Evolutionary conservation across 2,888 invertebrate genomes (phyloP), one percentile per base, ranked within the genome.

Genomic region (Syritta pipiens): DNA sequence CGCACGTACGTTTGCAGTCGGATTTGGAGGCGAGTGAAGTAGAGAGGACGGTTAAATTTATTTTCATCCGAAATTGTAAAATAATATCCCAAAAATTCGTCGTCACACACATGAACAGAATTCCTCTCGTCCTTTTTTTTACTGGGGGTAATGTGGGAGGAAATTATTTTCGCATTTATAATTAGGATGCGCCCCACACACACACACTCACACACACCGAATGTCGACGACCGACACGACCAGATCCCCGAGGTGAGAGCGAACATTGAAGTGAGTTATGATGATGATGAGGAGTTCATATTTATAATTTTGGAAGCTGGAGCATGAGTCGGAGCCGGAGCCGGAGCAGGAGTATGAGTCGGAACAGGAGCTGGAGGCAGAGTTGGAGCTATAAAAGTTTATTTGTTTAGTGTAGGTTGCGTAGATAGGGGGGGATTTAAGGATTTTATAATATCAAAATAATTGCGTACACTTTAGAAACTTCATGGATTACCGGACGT

Each of bases 161-260:
- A 79, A 79, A 74, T 79, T 79, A 79, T 72, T 74, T 72, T 74
- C 74, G 67, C 67, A 79, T 79, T 79, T 79, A 74, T 67, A 79
- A 79, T 79, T 79, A 79, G 79, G 57, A 79, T 68, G 57, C 42
- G 57, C 53, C 48, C 30, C 59, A 40, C 53, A 44, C 30, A n/a
- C n/a, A n/a, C n/a, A n/a, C 53, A 55, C 48, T 30, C 59, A 40
- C 53, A 44, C 30, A n/a, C n/a, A n/a, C n/a, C 55, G 55, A 57
- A 32, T 42, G 40, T 51, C 57, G 40, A 32, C 37, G n/a, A n/a
- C n/a, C n/a, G n/a, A n/a, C 72, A 42, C 26, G 6, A 7, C 10
- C 30, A 10, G 5, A 20, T 20, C 42, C 35, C 14, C 28, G 51
- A 37, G 48, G 51, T 60, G 49, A 65, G 37, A 35, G 37, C 37